These are phyloP conservation scores for Parambassis ranga DNA, from an alignment of 2,797 vertebrate genomes.

Conservation along the genomic window DNA sequence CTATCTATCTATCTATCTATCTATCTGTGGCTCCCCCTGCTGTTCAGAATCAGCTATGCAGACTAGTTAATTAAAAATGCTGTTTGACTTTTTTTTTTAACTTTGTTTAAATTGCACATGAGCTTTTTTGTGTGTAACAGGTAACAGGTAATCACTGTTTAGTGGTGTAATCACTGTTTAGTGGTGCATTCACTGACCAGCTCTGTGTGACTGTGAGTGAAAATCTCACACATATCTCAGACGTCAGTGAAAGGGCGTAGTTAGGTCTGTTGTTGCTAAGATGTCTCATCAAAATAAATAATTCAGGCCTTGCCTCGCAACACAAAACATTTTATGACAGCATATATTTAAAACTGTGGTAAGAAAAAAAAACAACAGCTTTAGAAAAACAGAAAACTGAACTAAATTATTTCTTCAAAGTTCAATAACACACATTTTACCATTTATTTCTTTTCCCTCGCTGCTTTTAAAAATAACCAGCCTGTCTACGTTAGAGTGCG, in stretches of 20 bases:
- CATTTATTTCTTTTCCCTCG: neutral
- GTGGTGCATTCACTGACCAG: constrained; percentile 31
- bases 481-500: constrained; percentile 11
- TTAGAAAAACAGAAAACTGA: neutral
- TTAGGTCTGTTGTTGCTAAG: constrained; percentile 26
- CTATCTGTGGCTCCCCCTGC: constrained; percentile 44
- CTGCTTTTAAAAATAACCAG: neutral
- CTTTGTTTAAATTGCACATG: no score
- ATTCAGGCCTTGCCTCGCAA: no score
- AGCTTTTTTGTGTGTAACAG: no score
- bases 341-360: neutral
- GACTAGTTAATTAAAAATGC: no score
- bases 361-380: neutral
- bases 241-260: constrained; percentile 46
- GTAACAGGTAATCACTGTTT: no score
- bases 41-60: constrained; percentile 31
- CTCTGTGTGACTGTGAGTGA: neutral
- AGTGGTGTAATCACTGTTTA: neutral
- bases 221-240: neutral
- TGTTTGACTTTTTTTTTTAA: neutral
- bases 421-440: neutral
- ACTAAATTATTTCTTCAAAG: neutral
- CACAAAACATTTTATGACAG: neutral
- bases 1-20: neutral
- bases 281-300: constrained; percentile 44